Base-by-base conservation (phyloP, 2,113 vertebrate species). In the Dasypus novemcinctus region DNA sequence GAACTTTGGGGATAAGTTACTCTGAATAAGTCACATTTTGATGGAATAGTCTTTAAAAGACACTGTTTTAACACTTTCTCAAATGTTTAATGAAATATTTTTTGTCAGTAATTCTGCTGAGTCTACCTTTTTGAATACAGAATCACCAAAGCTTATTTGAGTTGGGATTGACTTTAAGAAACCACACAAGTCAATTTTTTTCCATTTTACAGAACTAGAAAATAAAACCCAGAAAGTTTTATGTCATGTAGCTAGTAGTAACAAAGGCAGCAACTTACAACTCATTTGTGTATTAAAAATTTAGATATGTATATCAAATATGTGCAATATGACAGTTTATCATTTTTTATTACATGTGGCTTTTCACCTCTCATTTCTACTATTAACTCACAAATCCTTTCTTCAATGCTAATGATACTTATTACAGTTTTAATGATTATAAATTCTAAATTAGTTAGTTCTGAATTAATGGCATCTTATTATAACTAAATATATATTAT, bases 361-460 rank as follows among this genome's bases (percentile, higher is more conserved):
- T 61, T 84, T 87, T 78, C 29, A 7, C 41, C 29, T 85, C n/a
- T 72, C 12, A 31, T 38, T 96, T 88, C 57, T 69, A 84, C 29
- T 31, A 75, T 36, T 36, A 68, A 49, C 8, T 85, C 85, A 36
- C 9, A 72, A 86, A 69, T 89, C 33, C 4, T 94, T 93, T 95
- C n/a, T 93, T 93, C 15, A 94, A 72, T 79, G 63, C 63, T 20
- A 75, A 46, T 83, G 66, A 87, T 31, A 23, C 13, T 64, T 90
- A 61, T 83, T 54, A 74, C 7, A 71, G 57, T 93, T 90, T 78
- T 80, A 74, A 82, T 74, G 79, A 95, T 18, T 89, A 79, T 31
- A 86, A 90, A 80, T 66, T 90, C 36, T 86, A 74, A 85, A 85
- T 85, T 75, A 87, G 23, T 76, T 81, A 84, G 90, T 41, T 91